These are phyloP conservation scores for Graptemys geographica DNA, from an alignment of 2,797 vertebrate genomes.

Conservation along the genomic window DNA sequence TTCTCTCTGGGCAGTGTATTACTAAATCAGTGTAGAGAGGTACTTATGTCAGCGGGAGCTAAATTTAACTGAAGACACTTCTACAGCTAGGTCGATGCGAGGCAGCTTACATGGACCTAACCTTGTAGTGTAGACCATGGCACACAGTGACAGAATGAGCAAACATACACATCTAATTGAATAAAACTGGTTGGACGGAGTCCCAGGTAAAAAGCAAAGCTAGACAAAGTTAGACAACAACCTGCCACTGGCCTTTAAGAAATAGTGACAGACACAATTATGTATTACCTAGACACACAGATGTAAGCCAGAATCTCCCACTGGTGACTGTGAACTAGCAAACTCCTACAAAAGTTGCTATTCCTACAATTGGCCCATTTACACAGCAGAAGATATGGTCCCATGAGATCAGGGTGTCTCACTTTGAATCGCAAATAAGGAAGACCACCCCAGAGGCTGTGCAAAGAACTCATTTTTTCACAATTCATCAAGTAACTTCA, in stretches of 20 bases:
- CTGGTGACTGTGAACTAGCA: neutral
- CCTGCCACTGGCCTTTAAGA: neutral
- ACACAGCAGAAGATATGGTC: neutral
- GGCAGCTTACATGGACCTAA: neutral
- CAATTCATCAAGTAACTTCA: neutral
- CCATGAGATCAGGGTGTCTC: neutral
- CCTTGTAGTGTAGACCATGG: neutral
- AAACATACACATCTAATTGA: neutral
- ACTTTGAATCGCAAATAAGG: neutral
- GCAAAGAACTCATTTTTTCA: neutral
- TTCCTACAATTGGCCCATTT: neutral
- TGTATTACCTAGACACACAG: neutral
- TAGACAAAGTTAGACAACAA: neutral
- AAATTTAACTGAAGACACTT: neutral
- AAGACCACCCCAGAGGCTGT: neutral
- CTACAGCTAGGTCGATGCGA: neutral
- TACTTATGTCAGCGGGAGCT: neutral
- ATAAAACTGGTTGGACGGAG: neutral
- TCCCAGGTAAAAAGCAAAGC: neutral
- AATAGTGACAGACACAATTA: neutral
- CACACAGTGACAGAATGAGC: neutral
- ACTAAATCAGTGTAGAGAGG: neutral
- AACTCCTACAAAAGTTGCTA: neutral
- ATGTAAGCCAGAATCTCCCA: neutral
- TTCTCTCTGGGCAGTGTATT: too few species aligned